phyloP scores from a whole-genome alignment of 2,888 invertebrate species.

The Pollenia amentaria region DNA sequence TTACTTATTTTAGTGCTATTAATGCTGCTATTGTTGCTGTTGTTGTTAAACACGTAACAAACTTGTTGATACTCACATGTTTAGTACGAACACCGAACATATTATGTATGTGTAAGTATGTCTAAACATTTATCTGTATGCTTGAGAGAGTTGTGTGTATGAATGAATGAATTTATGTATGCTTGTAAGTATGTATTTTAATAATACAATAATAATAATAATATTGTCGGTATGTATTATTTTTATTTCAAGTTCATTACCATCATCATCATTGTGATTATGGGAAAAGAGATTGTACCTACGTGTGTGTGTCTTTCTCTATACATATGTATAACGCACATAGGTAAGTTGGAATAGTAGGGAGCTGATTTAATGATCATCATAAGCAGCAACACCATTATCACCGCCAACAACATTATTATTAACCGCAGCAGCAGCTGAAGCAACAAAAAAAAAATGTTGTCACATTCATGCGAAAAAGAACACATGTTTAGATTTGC shows the following conservation, averaged over 20 bases:
- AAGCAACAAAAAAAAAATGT: constrained; percentile 14
- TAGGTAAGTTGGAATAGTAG: constrained; percentile 47
- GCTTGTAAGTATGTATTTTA: constrained; percentile 22
- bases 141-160: constrained; percentile 42
- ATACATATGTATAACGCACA: not conserved
- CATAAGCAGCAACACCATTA: constrained; percentile 23
- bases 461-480: constrained; percentile 19
- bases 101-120: not conserved
- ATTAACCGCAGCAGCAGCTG: not conserved
- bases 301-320: constrained; percentile 43
- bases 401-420: constrained; percentile 34
- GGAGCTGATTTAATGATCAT: constrained; percentile 55
- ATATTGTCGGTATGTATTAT: constrained; percentile 44
- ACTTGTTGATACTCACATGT: constrained; percentile 63
- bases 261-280: constrained; percentile 69
- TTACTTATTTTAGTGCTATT: constrained; percentile 43
- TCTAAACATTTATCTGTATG: constrained; percentile 7
- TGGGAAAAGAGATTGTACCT: constrained; percentile 68
- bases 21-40: constrained; percentile 6
- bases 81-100: constrained; percentile 33
- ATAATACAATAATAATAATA: constrained; percentile 64
- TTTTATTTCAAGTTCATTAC: constrained; percentile 74
- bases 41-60: constrained; percentile 59
- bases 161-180: constrained; percentile 26
- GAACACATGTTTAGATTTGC: constrained; percentile 18